These are phyloP conservation scores for Ecliptopera silaceata DNA, from an alignment of 2,888 invertebrate genomes.

Conservation along the genomic window DNA sequence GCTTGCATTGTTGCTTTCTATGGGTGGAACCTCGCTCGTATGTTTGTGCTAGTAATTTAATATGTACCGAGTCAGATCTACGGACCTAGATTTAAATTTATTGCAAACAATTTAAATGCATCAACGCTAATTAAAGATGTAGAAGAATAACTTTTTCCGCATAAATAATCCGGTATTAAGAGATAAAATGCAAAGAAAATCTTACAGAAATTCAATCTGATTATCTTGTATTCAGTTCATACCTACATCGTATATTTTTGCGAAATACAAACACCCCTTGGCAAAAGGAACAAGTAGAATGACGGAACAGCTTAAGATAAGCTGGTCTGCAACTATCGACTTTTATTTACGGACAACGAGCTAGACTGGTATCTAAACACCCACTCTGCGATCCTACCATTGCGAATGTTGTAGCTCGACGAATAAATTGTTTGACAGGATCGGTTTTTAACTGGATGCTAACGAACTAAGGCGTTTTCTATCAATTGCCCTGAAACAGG, in stretches of 20 bases:
- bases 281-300: neutral
- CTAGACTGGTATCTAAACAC: conserved; percentile 19
- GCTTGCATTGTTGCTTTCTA: conserved; percentile 28
- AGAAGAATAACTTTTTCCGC: too few species aligned
- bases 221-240: too few species aligned
- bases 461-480: neutral
- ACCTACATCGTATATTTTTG: too few species aligned
- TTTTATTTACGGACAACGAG: conserved; percentile 23
- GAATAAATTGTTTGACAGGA: neutral
- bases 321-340: conserved; percentile 15
- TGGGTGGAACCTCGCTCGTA: conserved; percentile 4
- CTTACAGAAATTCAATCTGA: too few species aligned
- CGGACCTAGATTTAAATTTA: too few species aligned
- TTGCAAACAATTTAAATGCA: too few species aligned
- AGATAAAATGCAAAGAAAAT: too few species aligned
- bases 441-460: neutral
- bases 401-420: conserved; percentile 3
- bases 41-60: neutral
- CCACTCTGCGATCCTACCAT: conserved; percentile 19
- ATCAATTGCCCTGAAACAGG: too few species aligned
- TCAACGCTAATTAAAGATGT: too few species aligned
- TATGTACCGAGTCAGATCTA: neutral
- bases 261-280: neutral
- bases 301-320: conserved; percentile 7
- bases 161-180: too few species aligned